A percentile compares a stretch with the other conserved stretches of the same genome.
Conservation (phyloP, 2,113 vertebrate genomes). For the Ondatra zibethicus region DNA sequence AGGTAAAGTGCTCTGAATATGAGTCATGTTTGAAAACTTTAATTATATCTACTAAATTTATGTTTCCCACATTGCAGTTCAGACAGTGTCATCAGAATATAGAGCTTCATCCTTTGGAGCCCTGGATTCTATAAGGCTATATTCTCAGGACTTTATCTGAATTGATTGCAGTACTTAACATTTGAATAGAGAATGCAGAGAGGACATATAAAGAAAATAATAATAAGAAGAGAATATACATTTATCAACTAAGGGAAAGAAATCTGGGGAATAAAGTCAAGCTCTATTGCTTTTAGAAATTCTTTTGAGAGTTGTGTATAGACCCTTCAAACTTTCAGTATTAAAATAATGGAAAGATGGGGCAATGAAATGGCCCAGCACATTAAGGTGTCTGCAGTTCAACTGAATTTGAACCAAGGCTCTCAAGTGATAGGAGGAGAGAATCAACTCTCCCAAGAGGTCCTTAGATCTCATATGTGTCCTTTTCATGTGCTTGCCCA, state of each 20-base stretch:
- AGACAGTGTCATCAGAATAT: conserved; percentile 55
- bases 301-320: neutral
- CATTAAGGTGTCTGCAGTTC: neutral
- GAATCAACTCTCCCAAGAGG: neutral
- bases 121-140: conserved; percentile 34
- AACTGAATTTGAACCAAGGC: too few species aligned
- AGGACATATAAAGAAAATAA: conserved; percentile 10
- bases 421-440: neutral
- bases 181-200: conserved; percentile 48
- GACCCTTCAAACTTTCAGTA: conserved; percentile 5
- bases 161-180: conserved; percentile 53
- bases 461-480: neutral
- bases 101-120: conserved; percentile 58
- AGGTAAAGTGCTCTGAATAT: neutral
- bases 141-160: conserved; percentile 48
- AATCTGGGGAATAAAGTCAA: conserved; percentile 11
- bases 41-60: conserved; percentile 62
- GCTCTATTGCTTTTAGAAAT: conserved; percentile 18
- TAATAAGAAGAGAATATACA: neutral
- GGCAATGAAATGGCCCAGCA: neutral
- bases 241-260: neutral
- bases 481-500: too few species aligned
- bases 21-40: conserved; percentile 63
- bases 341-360: neutral
- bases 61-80: conserved; percentile 66